Percentiles rank a stretch among this genome's conserved stretches.
Conservation (phyloP, 2,113 vertebrate species). For the Condylura cristata region DNA sequence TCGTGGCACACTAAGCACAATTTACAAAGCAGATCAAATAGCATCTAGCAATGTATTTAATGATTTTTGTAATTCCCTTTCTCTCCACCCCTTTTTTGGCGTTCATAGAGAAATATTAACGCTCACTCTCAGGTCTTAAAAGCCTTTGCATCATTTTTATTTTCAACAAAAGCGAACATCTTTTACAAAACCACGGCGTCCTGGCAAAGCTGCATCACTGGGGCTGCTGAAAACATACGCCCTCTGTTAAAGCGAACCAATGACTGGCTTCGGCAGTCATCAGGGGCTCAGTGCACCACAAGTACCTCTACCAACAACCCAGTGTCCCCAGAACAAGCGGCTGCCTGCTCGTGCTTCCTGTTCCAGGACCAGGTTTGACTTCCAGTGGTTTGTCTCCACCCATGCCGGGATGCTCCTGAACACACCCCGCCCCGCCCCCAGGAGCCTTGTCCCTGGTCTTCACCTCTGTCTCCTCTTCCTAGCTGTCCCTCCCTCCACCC, state of each 20-base stretch:
- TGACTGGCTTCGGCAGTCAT: slow-evolving; percentile 21
- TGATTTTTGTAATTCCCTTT: slow-evolving; percentile 61
- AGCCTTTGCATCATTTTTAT: slow-evolving; percentile 83
- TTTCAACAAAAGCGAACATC: slow-evolving; percentile 78
- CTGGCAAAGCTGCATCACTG: slow-evolving; percentile 76
- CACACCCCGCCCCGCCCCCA: neutral
- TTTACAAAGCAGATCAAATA: slow-evolving; percentile 70
- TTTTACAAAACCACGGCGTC: slow-evolving; percentile 78
- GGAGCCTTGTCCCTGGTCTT: neutral
- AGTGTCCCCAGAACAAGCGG: neutral
- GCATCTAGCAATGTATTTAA: slow-evolving; percentile 45
- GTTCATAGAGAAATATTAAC: slow-evolving; percentile 59
- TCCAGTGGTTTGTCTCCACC: neutral
- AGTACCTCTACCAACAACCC: neutral
- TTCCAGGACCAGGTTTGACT: neutral
- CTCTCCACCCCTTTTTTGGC: slow-evolving; percentile 58
- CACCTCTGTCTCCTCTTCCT: neutral
- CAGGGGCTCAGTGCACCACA: slow-evolving; percentile 43
- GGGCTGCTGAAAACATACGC: slow-evolving; percentile 72
- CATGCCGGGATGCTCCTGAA: neutral
- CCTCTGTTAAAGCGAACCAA: slow-evolving; percentile 69
- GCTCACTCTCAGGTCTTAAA: slow-evolving; percentile 80
- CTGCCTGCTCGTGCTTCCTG: neutral
- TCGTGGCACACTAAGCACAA: slow-evolving; percentile 58
- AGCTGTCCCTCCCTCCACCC: neutral